These are phyloP conservation scores for Drosophila triauraria DNA, from an alignment of 1,140 invertebrate genomes.

Conservation along the genomic window DNA sequence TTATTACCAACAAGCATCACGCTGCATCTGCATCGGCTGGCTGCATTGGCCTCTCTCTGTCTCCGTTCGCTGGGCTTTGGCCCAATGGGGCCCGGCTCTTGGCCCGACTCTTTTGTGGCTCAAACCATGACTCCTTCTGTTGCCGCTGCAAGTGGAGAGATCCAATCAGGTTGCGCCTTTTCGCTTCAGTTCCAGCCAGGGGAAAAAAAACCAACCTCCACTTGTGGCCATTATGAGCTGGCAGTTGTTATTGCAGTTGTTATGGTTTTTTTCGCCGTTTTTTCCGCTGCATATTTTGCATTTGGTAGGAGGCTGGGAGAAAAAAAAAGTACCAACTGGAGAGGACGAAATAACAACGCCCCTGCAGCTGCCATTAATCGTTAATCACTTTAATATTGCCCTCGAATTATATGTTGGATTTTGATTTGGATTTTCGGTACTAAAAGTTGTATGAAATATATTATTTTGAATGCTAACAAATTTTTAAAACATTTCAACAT, in stretches of 20 bases:
- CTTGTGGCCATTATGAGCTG: conserved; percentile 77
- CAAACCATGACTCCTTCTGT: conserved; percentile 34
- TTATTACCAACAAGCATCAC: conserved; percentile 84
- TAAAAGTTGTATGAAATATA: not conserved
- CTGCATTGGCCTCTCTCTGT: conserved; percentile 49
- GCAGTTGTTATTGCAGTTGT: conserved; percentile 57
- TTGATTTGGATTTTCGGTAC: not conserved
- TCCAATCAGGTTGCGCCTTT: conserved; percentile 79
- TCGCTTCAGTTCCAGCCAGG: conserved; percentile 59
- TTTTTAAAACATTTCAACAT: too few species aligned
- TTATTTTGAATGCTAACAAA: not conserved
- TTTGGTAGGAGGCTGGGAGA: conserved; percentile 67
- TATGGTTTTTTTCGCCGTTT: conserved; percentile 45
- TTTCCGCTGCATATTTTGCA: conserved; percentile 73
- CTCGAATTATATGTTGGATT: conserved; percentile 23
- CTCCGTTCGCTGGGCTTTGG: conserved; percentile 15
- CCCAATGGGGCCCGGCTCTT: conserved; percentile 46
- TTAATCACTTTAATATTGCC: conserved; percentile 61
- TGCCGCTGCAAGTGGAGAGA: conserved; percentile 73
- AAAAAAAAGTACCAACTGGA: conserved; percentile 23
- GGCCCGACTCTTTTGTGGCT: conserved; percentile 36
- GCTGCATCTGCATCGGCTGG: conserved; percentile 77
- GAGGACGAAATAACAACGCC: conserved; percentile 59
- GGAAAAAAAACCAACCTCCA: conserved; percentile 48
- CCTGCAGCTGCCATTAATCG: conserved; percentile 81